Evolutionary conservation across 2,797 vertebrate genomes (phyloP).

Genomic region (Rousettus madagascariensis): DNA sequence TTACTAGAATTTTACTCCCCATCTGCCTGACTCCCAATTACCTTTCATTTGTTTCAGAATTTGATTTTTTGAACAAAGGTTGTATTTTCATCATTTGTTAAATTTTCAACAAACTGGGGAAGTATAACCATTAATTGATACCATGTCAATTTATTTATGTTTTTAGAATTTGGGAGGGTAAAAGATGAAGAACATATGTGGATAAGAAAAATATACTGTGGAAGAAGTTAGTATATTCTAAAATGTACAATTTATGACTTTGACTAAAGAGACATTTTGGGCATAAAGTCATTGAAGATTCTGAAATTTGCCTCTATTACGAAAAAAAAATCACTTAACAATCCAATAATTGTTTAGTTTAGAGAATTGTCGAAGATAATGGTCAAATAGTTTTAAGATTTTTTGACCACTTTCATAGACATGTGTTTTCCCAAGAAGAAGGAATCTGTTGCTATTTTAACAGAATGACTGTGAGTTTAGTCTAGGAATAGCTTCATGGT

Average conservation of each 20-base stretch:
- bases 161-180: background rate
- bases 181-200: background rate
- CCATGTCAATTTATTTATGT: background rate
- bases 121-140: background rate
- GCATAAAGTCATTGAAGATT: background rate
- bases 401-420: background rate
- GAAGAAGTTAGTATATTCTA: background rate
- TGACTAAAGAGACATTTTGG: background rate
- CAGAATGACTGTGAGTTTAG: background rate
- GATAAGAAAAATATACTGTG: background rate
- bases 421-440: background rate
- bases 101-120: background rate
- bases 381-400: background rate
- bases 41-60: background rate
- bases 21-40: background rate
- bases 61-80: background rate
- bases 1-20: background rate
- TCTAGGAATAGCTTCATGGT: background rate
- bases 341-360: background rate
- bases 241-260: background rate
- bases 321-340: background rate
- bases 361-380: background rate
- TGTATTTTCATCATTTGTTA: background rate
- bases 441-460: background rate
- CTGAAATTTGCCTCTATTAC: background rate